These are phyloP conservation scores for Macquaria ambigua DNA, from an alignment of 2,113 vertebrate genomes.

Conservation along the genomic window DNA sequence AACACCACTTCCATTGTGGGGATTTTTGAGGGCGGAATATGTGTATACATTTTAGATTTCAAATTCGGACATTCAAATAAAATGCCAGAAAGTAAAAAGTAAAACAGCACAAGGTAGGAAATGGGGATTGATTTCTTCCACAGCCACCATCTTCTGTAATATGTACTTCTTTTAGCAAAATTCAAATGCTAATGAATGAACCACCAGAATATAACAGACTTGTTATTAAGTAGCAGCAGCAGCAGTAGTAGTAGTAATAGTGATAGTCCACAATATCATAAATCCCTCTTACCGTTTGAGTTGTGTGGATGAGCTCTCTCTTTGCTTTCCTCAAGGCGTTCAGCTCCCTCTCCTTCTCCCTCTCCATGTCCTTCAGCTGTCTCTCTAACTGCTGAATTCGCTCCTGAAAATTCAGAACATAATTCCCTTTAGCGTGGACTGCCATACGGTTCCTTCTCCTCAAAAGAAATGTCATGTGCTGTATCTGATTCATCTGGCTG, in stretches of 20 bases:
- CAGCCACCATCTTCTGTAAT: not conserved
- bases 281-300: constrained; percentile 66
- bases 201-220: not conserved
- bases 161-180: not conserved
- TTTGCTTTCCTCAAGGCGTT: constrained; percentile 78
- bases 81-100: too few relatives aligned
- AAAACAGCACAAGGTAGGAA: not conserved
- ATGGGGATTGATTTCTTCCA: not conserved
- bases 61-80: not conserved
- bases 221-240: not conserved
- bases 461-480: not conserved
- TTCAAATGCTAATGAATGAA: not conserved
- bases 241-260: not conserved
- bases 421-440: constrained; percentile 13
- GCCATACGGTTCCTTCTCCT: constrained; percentile 9
- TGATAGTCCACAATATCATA: not conserved
- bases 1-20: too few relatives aligned
- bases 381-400: constrained; percentile 77
- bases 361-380: constrained; percentile 82
- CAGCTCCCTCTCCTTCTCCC: constrained; percentile 80
- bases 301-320: constrained; percentile 74
- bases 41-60: not conserved
- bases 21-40: not conserved
- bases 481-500: constrained; percentile 15
- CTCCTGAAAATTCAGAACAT: constrained; percentile 69